Base-by-base conservation (phyloP, 1,140 invertebrate species). In the Aphaenogaster floridana region DNA sequence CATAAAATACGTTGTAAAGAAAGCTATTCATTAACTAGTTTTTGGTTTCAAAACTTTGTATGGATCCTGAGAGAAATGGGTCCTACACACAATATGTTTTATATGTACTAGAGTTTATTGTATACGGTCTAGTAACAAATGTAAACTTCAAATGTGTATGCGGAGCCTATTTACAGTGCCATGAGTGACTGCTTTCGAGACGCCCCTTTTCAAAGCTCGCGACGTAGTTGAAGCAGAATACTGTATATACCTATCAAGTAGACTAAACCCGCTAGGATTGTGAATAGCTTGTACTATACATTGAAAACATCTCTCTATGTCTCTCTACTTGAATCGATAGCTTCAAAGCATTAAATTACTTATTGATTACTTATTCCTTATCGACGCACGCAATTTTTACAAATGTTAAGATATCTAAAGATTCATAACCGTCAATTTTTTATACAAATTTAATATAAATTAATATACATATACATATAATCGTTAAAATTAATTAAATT, bases 111-210 rank as follows among this genome's bases (percentile, higher is more conserved):
- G 21, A 83, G 17, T 72, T 28, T 45, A 45, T 54, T 54, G 15
- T 69, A 8, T 80, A 66, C 45, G n/a, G 34, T 54, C 8, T 28
- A 42, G 61, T 21, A 83, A 71, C 34, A 59, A 72, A 72, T 83
- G 15, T 72, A 83, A 74, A 61, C 54, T 36, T 57, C 17, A 36
- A 83, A 83, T 72, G 21, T 72, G 39, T 72, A 36, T 28, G 17
- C 6, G 11, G 2, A 48, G 63, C 74, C 42, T 83, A 83, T 72
- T 72, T 83, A 48, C 39, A 61, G 28, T n/a, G 17, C 7, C 7
- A 50, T 61, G 28, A 83, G 28, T 83, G 66, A 72, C 11, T 74
- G 7, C 54, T 83, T 74, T 83, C 34, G 17, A 61, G 21, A 61
- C 13, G 17, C 15, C 5, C 39, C 21, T 83, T 83, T 83, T 83